Percentiles rank a stretch among this genome's conserved stretches.
Evolutionary conservation across 1,140 invertebrate genomes (phyloP).

Genomic region (Drosophila tropicalis): DNA sequence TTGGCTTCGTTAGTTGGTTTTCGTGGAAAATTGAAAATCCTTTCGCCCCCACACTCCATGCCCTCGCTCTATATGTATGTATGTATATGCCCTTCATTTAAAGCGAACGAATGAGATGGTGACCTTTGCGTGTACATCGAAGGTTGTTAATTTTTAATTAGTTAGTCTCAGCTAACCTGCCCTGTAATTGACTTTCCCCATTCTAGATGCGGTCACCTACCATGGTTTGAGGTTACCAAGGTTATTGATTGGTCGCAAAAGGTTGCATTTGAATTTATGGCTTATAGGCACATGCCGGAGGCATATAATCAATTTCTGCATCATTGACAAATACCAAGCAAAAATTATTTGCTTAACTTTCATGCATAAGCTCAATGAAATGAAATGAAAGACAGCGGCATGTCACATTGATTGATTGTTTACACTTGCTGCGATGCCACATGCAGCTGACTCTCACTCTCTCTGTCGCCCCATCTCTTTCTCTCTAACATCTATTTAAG

Average conservation of each 20-base stretch:
- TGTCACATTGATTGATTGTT: constrained; percentile 73
- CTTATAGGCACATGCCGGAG: constrained; percentile 5
- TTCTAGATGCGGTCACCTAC: neutral
- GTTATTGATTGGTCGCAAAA: constrained; percentile 56
- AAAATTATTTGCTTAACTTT: constrained; percentile 31
- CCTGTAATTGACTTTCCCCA: constrained; percentile 40
- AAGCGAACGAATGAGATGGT: constrained; percentile 12
- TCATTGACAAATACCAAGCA: constrained; percentile 38
- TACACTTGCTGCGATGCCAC: constrained; percentile 34
- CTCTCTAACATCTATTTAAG: constrained; percentile 13
- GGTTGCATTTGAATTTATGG: constrained; percentile 76
- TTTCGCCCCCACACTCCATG: neutral
- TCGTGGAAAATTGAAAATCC: constrained; percentile 55
- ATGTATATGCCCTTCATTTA: neutral
- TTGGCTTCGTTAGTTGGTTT: constrained; percentile 39
- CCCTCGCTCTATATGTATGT: neutral
- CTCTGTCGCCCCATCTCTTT: constrained; percentile 1
- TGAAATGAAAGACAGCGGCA: constrained; percentile 49
- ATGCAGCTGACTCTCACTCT: constrained; percentile 25
- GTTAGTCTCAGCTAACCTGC: constrained; percentile 32
- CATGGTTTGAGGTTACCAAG: constrained; percentile 25
- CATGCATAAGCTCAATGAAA: neutral
- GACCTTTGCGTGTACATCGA: constrained; percentile 69
- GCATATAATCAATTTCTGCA: constrained; percentile 11
- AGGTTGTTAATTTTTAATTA: constrained; percentile 79